Evolutionary conservation across 2,797 vertebrate species (phyloP), one percentile per base, ranked within the genome.

Genomic region (Protosalanx chinensis): DNA sequence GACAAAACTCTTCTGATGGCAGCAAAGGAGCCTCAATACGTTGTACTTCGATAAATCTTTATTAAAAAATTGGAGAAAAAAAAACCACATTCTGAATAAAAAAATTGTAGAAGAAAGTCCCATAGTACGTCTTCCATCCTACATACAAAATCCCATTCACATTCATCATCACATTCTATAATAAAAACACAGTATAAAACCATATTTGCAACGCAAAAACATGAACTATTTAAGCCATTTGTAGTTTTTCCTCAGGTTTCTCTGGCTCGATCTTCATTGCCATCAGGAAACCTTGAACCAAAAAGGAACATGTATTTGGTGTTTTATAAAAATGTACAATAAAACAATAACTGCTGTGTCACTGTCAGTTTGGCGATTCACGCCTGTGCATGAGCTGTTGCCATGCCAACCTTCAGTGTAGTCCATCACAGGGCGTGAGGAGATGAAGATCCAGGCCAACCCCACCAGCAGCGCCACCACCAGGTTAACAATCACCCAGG

Each of bases 401-500:
- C 37, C 66, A 8, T 18, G 6, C 76, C 79, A 89, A 97, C 97
- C 92, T 90, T 96, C 94, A 61, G 95, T 98, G 78, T 95, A 93
- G 90, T 99, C 97, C 7, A 92, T 80, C 56, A 93, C 91, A 37
- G 97, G 95, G 18, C 88, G 88, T 0, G 88, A 90, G 69, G 95
- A 94, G 46, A 97, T 86, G 80, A 95, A 94, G 75, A 98, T 83
- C 97, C 97, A 99, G 76, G 96, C 95, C 74, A 96, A 76, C 13
- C 95, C 95, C 74, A 95, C 96, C 70, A 98, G 86, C 82, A 99
- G 82, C 2, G 96, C 93, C 77, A 98, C 93, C 72, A 97, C 94
- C 33, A 99, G 92, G 86, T 99, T 97, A 59, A 99, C 88, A n/a
- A 95, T 93, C 75, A 97, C 88, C 97, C 97, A 99, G 0, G 97